Base-by-base conservation (phyloP, 2,888 invertebrate species). In the Ectropis crepuscularia region DNA sequence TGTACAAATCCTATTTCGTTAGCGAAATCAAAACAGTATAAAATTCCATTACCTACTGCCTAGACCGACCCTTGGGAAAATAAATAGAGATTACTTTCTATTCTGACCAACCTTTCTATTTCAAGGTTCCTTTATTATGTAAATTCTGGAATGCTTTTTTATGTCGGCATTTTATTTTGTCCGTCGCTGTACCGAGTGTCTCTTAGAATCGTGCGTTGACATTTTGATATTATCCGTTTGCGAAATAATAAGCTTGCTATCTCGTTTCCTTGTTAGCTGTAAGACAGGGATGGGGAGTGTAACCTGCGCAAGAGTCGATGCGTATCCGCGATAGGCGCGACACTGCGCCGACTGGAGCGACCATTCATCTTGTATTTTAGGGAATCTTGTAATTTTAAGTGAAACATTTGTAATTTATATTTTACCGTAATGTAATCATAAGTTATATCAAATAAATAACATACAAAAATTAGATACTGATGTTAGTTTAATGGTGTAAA, bases 41-140 rank as follows among this genome's bases (percentile, higher is more conserved):
- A 66, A 73, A 71, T 68, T 69, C 69, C 59, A 73, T 73, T 73
- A 73, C 57, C 60, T 62, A 63, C 51, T 43, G 39, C 48, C 50
- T 47, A 36, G 46, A 59, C 62, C 66, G 50, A 65, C 43, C 51
- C 50, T 67, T 46, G 61, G 45, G n/a, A 37, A 48, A 65, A 66
- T 70, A 68, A 66, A 73, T 67, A 50, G 63, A 60, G 62, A 63
- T 57, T 63, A 55, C 55, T 47, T 54, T 63, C 57, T 68, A 51
- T 46, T 61, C 51, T 47, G 42, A 49, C 60, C 55, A 62, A 65
- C 68, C 63, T 69, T 70, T 68, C 62, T 60, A 50, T 61, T 67
- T 54, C 58, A 47, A 59, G 58, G 61, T 49, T 55, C 51, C 63
- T 48, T 61, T 60, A 58, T 65, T 58, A 65, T 65, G 57, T 57